Evolutionary conservation across 2,113 vertebrate species (phyloP), one percentile per base, ranked within the genome.

Genomic region (Procavia capensis): DNA sequence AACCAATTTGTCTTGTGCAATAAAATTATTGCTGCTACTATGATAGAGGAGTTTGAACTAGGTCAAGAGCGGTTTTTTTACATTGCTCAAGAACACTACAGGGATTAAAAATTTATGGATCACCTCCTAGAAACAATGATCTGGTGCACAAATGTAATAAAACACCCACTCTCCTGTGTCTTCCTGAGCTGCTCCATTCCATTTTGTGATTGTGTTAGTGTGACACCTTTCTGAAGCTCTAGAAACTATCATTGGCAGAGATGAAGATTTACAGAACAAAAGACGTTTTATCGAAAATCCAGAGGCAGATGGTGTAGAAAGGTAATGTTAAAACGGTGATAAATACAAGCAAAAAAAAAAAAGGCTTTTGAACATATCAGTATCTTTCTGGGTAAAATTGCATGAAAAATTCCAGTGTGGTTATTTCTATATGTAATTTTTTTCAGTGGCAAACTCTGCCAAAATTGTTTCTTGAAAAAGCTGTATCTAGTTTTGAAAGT

Each of bases 31-130:
- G 90, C 83, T 66, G 87, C 74, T 90, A 41, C 82, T 93, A 41
- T 95, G 95, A 90, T 80, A 81, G 84, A 84, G 97, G 95, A 98
- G 97, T 96, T 97, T 98, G 97, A 98, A 98, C 97, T 98, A 97
- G 98, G 98, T 98, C 98, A 98, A 91, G 93, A 93, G 82, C 92
- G 43, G 90, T 93, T 94, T 98, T 98, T 97, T 97, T 98, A 97
- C 96, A 66, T 98, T 97, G 98, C 98, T 98, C 95, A 98, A 98
- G 98, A 98, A 99, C 98, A 98, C 98, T 96, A 97, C 98, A 98
- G 98, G 98, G 97, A 98, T 99, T 98, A 99, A 99, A 99, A 99
- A 99, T 99, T 99, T 98, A 99, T 99, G 97, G 97, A 96, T 99
- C 99, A 98, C 98, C 99, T 98, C 98, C 98, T 99, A 98, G 99